Base-by-base conservation (phyloP, 2,797 vertebrate genomes). In the Rhabdomys pumilio region DNA sequence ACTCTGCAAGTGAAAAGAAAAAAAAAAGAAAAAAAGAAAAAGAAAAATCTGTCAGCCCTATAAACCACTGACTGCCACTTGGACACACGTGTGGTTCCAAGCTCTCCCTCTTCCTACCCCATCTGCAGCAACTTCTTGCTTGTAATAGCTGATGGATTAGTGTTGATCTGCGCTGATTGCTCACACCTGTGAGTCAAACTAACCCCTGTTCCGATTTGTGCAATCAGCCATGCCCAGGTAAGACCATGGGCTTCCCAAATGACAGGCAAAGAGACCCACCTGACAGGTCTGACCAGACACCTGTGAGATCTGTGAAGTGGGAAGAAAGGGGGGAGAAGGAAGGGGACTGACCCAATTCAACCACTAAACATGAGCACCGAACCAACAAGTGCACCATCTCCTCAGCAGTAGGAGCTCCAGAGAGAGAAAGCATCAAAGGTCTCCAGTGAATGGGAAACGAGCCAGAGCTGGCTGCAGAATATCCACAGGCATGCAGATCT, bases 201-300 rank as follows among this genome's bases (percentile, higher is more conserved):
- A 98, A 98, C 98, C 98, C 98, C 88, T 97, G 97, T 98, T 98
- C 98, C 97, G 98, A 99, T 98, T 97, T 98, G 99, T 99, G 99
- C 99, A 99, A 98, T 99, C 99, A 99, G 98, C 99, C 99, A 90
- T 99, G 98, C 98, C 98, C 97, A 97, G 67, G 98, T 99, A 98
- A 99, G 99, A 99, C 99, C 99, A 98, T 98, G 98, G 98, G 98
- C 98, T 99, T 98, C 98, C 96, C 76, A 98, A 98, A 98, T 99
- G 99, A 99, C 99, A 99, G 98, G 98, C 99, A 99, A 99, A 99
- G 98, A 99, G 99, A 99, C 99, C 98, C 99, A 99, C 99, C 99
- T 99, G 99, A 99, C 98, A 96, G 98, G 98, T 98, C 98, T 97
- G 98, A 98, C 98, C 98, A 98, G 97, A 98, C 98, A 99, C 98